Percentiles rank a stretch among this genome's conserved stretches.
Evolutionary conservation across 1,140 invertebrate species (phyloP).

Genomic region (Cotesia chilonis): DNA sequence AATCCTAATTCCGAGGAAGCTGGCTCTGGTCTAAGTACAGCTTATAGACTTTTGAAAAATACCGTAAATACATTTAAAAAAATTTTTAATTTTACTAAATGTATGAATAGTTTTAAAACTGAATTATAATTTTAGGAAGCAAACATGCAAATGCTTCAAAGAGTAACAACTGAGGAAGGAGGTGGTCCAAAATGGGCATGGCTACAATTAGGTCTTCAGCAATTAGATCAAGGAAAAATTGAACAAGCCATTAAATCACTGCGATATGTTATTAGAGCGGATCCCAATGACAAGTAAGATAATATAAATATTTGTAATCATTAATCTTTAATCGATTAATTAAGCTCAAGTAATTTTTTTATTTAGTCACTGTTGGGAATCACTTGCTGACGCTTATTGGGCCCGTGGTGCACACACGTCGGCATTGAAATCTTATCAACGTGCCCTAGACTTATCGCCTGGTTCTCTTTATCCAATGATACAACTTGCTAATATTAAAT

Average conservation of each 20-base stretch:
- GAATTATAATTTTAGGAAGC: slow-evolving; percentile 64
- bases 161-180: slow-evolving; percentile 64
- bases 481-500: slow-evolving; percentile 83
- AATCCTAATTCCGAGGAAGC: slow-evolving; percentile 73
- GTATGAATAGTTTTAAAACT: no score
- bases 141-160: slow-evolving; percentile 75
- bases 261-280: slow-evolving; percentile 77
- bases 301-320: slow-evolving; percentile 5
- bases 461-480: slow-evolving; percentile 77
- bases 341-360: slow-evolving; percentile 34
- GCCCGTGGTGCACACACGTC: slow-evolving; percentile 84
- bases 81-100: neutral
- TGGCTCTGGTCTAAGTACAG: slow-evolving; percentile 78
- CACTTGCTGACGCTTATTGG: slow-evolving; percentile 87
- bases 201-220: slow-evolving; percentile 80
- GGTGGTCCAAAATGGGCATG: slow-evolving; percentile 79
- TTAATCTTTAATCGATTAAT: slow-evolving; percentile 11
- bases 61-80: slow-evolving; percentile 62
- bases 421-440: slow-evolving; percentile 85
- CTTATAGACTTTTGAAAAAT: slow-evolving; percentile 75
- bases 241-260: slow-evolving; percentile 79
- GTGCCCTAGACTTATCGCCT: slow-evolving; percentile 75
- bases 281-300: slow-evolving; percentile 74
- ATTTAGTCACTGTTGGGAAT: slow-evolving; percentile 79
- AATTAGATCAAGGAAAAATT: slow-evolving; percentile 76